A percentile compares a stretch with the other conserved stretches of the same genome.
Evolutionary conservation across 2,888 invertebrate genomes (phyloP).

Genomic region (Morpho helenor): DNA sequence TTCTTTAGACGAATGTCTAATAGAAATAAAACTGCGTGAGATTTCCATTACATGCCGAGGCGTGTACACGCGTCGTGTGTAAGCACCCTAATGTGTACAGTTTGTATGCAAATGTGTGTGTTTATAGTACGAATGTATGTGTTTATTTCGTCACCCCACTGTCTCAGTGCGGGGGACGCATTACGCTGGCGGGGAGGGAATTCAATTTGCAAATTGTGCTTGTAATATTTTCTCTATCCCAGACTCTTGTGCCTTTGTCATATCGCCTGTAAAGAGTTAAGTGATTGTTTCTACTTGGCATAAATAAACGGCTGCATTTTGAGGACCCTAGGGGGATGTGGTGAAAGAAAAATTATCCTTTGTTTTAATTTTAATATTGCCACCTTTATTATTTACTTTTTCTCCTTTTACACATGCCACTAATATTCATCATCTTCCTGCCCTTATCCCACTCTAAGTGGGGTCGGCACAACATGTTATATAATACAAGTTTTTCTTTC

Average conservation of each 20-base stretch:
- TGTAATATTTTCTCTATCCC: slow-evolving; percentile 22
- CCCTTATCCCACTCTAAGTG: no score
- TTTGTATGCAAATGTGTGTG: slow-evolving; percentile 23
- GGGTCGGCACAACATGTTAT: no score
- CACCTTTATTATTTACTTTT: neutral
- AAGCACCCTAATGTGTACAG: slow-evolving; percentile 17
- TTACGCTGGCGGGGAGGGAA: slow-evolving; percentile 11
- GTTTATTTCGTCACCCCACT: slow-evolving; percentile 28
- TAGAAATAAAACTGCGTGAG: no score
- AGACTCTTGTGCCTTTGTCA: slow-evolving; percentile 11
- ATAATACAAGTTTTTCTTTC: no score
- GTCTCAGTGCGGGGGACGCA: slow-evolving; percentile 4
- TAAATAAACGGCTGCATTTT: no score
- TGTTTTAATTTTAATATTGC: neutral
- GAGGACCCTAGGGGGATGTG: no score
- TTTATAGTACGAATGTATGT: slow-evolving; percentile 1
- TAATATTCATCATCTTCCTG: no score
- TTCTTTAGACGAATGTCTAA: no score
- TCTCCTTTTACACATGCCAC: neutral
- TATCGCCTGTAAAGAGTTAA: slow-evolving; percentile 3
- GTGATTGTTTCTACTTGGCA: no score
- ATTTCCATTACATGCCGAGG: no score
- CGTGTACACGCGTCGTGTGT: slow-evolving; percentile 1
- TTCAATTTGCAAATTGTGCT: slow-evolving; percentile 28
- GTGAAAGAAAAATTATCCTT: no score